Conservation (phyloP, 2,888 invertebrate genomes). For the Corythucha ciliata region DNA sequence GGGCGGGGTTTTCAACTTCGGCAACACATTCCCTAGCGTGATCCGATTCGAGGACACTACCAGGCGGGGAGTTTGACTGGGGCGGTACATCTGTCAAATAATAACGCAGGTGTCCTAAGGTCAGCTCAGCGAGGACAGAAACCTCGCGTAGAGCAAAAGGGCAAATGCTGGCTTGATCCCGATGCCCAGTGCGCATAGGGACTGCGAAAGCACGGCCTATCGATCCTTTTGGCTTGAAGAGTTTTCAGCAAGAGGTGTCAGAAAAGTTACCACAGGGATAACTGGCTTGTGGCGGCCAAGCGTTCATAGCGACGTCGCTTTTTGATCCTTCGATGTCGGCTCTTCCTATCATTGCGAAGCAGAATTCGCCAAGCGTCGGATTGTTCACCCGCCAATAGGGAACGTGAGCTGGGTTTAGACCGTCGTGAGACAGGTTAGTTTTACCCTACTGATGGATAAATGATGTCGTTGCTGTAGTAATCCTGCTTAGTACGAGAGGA, state of each 20-base stretch:
- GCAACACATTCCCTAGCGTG: too few relatives aligned
- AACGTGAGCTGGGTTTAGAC: slow-evolving; percentile 47
- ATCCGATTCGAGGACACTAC: slow-evolving; percentile 51
- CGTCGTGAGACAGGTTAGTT: slow-evolving; percentile 56
- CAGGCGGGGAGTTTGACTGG: slow-evolving; percentile 58
- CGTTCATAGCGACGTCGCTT: slow-evolving; percentile 55
- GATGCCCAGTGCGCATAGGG: slow-evolving; percentile 54
- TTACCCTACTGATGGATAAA: slow-evolving; percentile 53
- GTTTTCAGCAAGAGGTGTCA: slow-evolving; percentile 57
- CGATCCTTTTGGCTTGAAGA: slow-evolving; percentile 51
- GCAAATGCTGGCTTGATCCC: slow-evolving; percentile 58
- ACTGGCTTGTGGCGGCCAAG: slow-evolving; percentile 57
- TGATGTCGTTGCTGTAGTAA: slow-evolving; percentile 44
- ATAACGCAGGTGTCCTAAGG: slow-evolving; percentile 58
- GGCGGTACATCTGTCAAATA: slow-evolving; percentile 58
- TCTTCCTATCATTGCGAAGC: slow-evolving; percentile 45
- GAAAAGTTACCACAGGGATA: slow-evolving; percentile 65
- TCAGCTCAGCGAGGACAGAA: slow-evolving; percentile 56
- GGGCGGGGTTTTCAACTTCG: too few relatives aligned
- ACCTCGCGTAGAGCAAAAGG: slow-evolving; percentile 62
- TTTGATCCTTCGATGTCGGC: slow-evolving; percentile 47
- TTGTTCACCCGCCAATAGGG: slow-evolving; percentile 52
- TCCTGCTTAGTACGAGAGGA: slow-evolving; percentile 50
- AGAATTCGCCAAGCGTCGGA: slow-evolving; percentile 61
- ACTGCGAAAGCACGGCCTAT: slow-evolving; percentile 55